These are phyloP conservation scores for Cinara cedri DNA, from an alignment of 2,888 invertebrate genomes.

Conservation along the genomic window DNA sequence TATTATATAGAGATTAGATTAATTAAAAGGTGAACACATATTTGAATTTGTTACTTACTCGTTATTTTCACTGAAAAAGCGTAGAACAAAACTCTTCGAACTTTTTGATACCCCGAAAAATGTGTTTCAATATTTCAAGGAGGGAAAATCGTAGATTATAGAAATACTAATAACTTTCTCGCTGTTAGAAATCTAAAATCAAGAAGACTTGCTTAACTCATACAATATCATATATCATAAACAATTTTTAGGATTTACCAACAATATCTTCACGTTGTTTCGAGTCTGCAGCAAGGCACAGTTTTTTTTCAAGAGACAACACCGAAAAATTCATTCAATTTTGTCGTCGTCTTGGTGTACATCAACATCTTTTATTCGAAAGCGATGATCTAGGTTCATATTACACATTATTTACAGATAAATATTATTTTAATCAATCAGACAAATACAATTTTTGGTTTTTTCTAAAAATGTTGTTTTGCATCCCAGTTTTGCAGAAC, in stretches of 20 bases:
- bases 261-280: slow-evolving; percentile 78
- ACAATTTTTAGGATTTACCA: slow-evolving; percentile 70
- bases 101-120: too few species aligned
- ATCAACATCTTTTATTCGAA: slow-evolving; percentile 86
- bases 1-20: too few species aligned
- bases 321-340: slow-evolving; percentile 88
- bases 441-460: not conserved
- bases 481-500: slow-evolving; percentile 74
- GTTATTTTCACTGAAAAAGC: too few species aligned
- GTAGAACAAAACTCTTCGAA: too few species aligned
- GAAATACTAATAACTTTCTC: too few species aligned
- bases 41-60: too few species aligned
- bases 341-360: slow-evolving; percentile 82
- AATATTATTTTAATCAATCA: not conserved
- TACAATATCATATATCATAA: too few species aligned
- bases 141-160: too few species aligned
- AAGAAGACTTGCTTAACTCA: too few species aligned
- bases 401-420: not conserved
- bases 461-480: slow-evolving; percentile 59
- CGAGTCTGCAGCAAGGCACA: slow-evolving; percentile 81
- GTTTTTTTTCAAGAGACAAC: slow-evolving; percentile 88
- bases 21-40: too few species aligned
- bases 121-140: too few species aligned
- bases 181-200: too few species aligned
- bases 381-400: slow-evolving; percentile 82